Percentiles rank a stretch among this genome's conserved stretches.
phyloP scores from a whole-genome alignment of 2,888 invertebrate genomes.

The Gerris lacustris region DNA sequence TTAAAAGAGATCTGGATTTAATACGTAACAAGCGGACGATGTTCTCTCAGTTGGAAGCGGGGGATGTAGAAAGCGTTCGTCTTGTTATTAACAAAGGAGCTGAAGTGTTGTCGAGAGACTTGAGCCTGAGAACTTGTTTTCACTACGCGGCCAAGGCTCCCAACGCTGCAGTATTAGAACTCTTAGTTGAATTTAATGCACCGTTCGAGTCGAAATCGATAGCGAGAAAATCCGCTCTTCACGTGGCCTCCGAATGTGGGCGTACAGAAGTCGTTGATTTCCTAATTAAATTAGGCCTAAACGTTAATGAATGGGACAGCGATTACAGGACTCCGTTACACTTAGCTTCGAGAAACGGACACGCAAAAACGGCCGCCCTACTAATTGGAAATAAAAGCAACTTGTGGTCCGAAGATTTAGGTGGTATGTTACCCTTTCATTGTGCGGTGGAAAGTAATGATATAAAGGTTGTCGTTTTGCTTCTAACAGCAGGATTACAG shows the following conservation, averaged over 20 bases:
- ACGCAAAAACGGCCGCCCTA: conserved; percentile 8
- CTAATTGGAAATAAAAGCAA: background rate
- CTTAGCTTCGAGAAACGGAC: conserved; percentile 13
- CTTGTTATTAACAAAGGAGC: background rate
- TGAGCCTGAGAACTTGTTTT: background rate
- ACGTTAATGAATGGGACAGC: background rate
- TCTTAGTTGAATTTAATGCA: no score
- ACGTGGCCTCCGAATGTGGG: background rate
- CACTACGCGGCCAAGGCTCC: background rate
- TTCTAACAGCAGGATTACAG: background rate
- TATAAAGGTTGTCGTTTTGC: background rate
- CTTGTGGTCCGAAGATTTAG: conserved; percentile 19
- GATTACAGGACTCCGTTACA: conserved; percentile 6
- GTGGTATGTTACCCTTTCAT: conserved; percentile 26
- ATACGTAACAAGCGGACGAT: background rate
- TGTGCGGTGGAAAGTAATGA: conserved; percentile 14
- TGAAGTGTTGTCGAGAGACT: background rate
- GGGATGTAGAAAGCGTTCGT: background rate
- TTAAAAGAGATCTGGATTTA: background rate
- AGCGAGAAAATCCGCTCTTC: no score
- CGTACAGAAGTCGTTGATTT: background rate
- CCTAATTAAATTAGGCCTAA: background rate
- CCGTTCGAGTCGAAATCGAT: no score
- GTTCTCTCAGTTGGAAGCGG: background rate
- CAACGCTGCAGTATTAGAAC: background rate